Percentiles rank a stretch among this genome's conserved stretches.
Evolutionary conservation across 2,113 vertebrate species (phyloP).

Genomic region (Perca schrenkii): DNA sequence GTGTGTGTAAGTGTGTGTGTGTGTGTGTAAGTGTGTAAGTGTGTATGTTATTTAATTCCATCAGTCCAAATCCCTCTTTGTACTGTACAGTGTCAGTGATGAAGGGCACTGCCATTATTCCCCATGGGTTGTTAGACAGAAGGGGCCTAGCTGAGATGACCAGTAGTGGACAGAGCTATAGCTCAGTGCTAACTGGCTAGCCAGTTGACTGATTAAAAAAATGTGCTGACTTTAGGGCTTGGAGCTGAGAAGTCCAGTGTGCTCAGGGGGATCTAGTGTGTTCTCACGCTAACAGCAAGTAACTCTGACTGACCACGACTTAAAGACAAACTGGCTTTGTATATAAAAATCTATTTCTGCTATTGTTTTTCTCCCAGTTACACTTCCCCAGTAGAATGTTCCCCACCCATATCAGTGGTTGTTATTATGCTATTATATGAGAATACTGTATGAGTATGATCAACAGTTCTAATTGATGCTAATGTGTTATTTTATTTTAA

Average conservation of each 20-base stretch:
- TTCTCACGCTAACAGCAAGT: neutral
- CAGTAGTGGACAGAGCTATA: constrained; percentile 55
- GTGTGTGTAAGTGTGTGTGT: neutral
- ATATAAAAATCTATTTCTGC: neutral
- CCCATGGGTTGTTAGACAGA: constrained; percentile 56
- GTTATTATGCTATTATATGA: neutral
- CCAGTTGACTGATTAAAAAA: constrained; percentile 68
- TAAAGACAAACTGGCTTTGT: constrained; percentile 1
- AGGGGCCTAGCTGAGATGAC: constrained; percentile 59
- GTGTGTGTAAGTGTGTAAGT: neutral
- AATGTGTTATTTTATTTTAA: neutral
- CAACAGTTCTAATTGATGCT: neutral
- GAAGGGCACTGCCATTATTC: constrained; percentile 49
- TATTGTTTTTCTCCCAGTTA: neutral
- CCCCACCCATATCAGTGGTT: neutral
- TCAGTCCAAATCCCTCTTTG: constrained; percentile 34
- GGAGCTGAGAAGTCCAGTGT: constrained; percentile 21
- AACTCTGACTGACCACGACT: constrained; percentile 4
- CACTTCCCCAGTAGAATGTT: neutral
- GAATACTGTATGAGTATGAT: neutral
- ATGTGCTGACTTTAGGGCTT: constrained; percentile 57
- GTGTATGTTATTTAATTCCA: constrained; percentile 27
- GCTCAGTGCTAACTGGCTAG: constrained; percentile 59
- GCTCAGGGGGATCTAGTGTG: neutral
- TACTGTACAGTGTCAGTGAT: constrained; percentile 55